Evolutionary conservation across 92 coral and sea anemone genomes (phyloP), one percentile per base, ranked within the genome.

Genomic region (Diadumene lineata): DNA sequence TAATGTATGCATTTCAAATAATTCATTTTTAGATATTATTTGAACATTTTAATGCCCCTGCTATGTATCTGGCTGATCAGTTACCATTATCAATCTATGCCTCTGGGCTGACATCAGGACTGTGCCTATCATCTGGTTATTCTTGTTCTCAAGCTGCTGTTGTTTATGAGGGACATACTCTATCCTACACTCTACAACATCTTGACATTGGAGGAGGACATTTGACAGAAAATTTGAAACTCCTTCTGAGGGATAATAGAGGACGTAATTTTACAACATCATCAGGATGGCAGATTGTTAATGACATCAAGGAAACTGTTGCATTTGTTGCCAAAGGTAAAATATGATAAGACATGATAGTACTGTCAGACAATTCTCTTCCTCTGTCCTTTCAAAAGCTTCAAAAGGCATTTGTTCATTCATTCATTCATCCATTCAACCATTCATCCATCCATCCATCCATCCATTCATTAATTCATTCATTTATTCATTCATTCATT

Each of bases 271-370:
- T 96, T 74, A 82, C 88, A 3, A 86, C 97, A 8, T 92, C 97
- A 11, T 96, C 99, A 31, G 97, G 94, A 27, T 96, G 97, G 99
- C 97, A 96, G 73, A 90, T 96, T 81, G 99, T 96, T n/a, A 92
- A 96, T 73, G 79, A 78, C 24, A 92, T 96, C 67, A 96, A 96
- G 71, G 94, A 92, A 76, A 89, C 63, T 0, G 31, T 86, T 86
- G 92, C 90, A 13, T 96, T 80, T 84, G 88, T 96, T 46, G 85
- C 99, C n/a, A 75, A 80, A 89, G 99, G 99, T 87, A 79, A 63
- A 15, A 11, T 28, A 30, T 3, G 7, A 26, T 38, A 38, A 13
- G 13, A 4, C 13, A 38, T 4, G 48, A 38, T 4, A 13, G 48
- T 6, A 38, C 48, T n/a, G 25, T 1, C 43, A 29, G 23, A 29